Evolutionary conservation across 2,888 invertebrate species (phyloP).

Genomic region (Parasteatoda lunata): DNA sequence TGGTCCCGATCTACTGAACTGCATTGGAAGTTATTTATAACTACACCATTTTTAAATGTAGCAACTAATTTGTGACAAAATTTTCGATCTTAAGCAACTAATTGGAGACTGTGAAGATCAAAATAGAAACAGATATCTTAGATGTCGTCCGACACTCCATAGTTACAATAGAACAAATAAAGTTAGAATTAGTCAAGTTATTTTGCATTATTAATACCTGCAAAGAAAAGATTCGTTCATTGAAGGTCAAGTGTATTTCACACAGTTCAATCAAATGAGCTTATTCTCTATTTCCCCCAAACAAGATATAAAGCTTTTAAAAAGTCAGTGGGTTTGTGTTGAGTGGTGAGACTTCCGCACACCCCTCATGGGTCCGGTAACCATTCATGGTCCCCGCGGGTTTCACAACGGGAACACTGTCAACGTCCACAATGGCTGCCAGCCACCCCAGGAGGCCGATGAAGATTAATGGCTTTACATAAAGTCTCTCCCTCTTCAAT

Average conservation of each 20-base stretch:
- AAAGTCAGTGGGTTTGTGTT: conserved; percentile 43
- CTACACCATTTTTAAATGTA: no score
- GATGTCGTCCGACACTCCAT: no score
- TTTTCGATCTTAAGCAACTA: no score
- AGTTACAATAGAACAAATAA: no score
- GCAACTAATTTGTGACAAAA: no score
- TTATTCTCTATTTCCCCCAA: conserved; percentile 7
- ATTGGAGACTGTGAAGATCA: no score
- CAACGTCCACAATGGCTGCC: conserved; percentile 68
- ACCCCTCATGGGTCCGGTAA: conserved; percentile 51
- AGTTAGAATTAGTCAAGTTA: no score
- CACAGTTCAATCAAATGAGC: background rate
- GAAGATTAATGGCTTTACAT: conserved; percentile 65
- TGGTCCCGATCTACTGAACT: no score
- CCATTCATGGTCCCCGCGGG: conserved; percentile 47
- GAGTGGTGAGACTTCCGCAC: conserved; percentile 48
- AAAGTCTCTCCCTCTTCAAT: conserved; percentile 51
- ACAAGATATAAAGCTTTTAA: conserved; percentile 55
- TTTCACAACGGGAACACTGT: conserved; percentile 57
- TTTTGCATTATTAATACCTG: background rate
- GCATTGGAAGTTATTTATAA: no score
- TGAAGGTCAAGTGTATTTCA: background rate
- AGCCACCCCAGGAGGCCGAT: conserved; percentile 59
- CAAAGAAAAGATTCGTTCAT: background rate
- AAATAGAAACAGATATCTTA: no score